Evolutionary conservation across 2,797 vertebrate genomes (phyloP).

Genomic region (Cyclopterus lumpus): DNA sequence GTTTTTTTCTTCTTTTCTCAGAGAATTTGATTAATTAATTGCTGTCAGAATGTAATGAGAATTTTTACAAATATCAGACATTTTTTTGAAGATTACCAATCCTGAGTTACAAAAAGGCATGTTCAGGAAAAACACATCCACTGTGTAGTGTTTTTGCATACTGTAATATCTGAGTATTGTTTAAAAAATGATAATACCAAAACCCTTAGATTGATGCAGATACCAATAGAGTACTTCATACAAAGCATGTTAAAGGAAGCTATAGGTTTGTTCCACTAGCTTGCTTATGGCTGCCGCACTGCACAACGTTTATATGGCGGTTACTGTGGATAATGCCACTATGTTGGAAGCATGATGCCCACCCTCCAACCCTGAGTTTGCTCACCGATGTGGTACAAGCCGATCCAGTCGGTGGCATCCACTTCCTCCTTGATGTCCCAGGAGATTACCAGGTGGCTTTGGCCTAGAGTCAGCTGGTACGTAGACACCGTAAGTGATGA

Average conservation of each 20-base stretch:
- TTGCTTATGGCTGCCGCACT: not conserved
- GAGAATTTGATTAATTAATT: too few relatives aligned
- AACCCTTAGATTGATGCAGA: not conserved
- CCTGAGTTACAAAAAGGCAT: not conserved
- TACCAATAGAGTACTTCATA: too few relatives aligned
- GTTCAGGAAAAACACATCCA: not conserved
- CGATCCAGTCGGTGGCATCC: conserved; percentile 98
- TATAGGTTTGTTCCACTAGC: not conserved
- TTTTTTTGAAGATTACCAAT: not conserved
- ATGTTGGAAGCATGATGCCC: not conserved
- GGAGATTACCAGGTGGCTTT: conserved; percentile 93
- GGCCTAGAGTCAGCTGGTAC: conserved; percentile 92
- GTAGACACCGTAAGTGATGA: conserved; percentile 94
- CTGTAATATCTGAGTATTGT: not conserved
- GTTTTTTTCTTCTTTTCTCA: too few relatives aligned
- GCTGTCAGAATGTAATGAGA: too few relatives aligned
- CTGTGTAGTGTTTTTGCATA: not conserved
- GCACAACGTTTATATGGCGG: not conserved
- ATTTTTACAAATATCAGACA: too few relatives aligned
- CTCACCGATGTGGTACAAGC: conserved; percentile 97
- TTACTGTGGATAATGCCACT: not conserved
- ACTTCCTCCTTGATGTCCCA: conserved; percentile 99
- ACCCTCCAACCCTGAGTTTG: not conserved
- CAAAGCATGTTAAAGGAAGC: not conserved
- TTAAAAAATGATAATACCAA: not conserved